Base-by-base conservation (phyloP, 2,888 invertebrate genomes). In the Noctua janthina region DNA sequence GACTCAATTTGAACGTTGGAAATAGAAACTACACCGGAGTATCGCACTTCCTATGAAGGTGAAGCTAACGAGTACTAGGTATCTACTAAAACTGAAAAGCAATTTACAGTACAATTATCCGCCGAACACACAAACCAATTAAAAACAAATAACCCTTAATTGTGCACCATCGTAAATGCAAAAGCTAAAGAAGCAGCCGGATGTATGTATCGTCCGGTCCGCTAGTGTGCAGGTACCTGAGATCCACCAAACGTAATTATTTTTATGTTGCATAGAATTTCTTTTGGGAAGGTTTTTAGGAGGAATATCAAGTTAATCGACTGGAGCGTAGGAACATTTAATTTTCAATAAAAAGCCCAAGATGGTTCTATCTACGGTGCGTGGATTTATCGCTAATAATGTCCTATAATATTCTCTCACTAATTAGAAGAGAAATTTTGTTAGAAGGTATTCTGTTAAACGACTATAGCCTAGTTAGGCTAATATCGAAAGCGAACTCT, bases 11-110 rank as follows among this genome's bases (percentile, higher is more conserved):
- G 51, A 67, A 35, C 13, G 59, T 35, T 62, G 51, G 43, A 71
- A 66, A 76, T 68, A 49, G n/a, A 59, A 49, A 69, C 73, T 62
- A 43, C 23, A 59, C 51, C 23, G 54, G 4, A 62, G 17, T 69
- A n/a, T 11, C 49, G 15, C 15, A 39, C 17, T 70, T 79, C 13
- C 49, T 29, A 64, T 11, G 17, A 79, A 72, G 54, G 74, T 43
- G 46, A 85, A 74, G 39, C 67, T n/a, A 64, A 64, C 76, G 51
- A 78, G 23, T 78, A 82, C 85, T 91, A 91, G 90, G 90, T 91
- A 87, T 86, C 86, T 89, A 82, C 86, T 89, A 82, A 79, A 90
- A 91, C 87, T 89, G 82, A 78, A 90, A 91, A 90, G 87, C 89
- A 80, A 69, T 81, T 80, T 51, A 70, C 56, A 69, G 39, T 23